These are phyloP conservation scores for Trichacis sp. DNA, from an alignment of 2,888 invertebrate species.

Conservation along the genomic window DNA sequence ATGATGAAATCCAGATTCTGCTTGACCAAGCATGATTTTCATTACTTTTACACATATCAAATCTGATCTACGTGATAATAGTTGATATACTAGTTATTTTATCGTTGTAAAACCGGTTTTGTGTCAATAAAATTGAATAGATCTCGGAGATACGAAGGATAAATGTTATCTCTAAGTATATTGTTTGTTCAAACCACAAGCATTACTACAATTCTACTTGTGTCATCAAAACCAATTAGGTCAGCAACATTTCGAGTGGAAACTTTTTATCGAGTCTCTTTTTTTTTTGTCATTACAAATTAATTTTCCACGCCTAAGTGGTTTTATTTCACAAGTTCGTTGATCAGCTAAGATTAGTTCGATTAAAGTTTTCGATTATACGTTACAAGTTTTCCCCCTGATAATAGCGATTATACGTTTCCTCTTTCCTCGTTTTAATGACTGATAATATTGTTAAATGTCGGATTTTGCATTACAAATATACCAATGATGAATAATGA, in stretches of 20 bases:
- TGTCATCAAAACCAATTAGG: slow-evolving; percentile 14
- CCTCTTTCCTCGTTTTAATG: no score
- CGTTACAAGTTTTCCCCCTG: no score
- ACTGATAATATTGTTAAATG: no score
- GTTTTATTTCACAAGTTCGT: no score
- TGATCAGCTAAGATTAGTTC: no score
- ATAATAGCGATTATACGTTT: no score
- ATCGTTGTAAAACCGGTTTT: background rate
- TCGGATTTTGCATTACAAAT: no score
- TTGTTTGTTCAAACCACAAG: background rate
- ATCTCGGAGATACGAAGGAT: background rate
- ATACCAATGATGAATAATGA: no score
- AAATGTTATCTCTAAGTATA: background rate
- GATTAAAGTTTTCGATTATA: no score
- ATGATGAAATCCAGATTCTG: no score
- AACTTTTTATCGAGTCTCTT: slow-evolving; percentile 15
- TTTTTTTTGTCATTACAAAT: no score
- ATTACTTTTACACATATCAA: background rate
- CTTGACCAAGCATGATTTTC: background rate
- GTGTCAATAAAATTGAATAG: background rate
- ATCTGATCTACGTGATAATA: background rate
- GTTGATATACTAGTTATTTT: background rate
- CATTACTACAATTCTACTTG: background rate
- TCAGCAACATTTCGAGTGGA: slow-evolving; percentile 27
- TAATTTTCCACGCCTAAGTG: no score